Conservation (phyloP, 1,140 invertebrate species). For the Carcinoscorpius rotundicauda region DNA sequence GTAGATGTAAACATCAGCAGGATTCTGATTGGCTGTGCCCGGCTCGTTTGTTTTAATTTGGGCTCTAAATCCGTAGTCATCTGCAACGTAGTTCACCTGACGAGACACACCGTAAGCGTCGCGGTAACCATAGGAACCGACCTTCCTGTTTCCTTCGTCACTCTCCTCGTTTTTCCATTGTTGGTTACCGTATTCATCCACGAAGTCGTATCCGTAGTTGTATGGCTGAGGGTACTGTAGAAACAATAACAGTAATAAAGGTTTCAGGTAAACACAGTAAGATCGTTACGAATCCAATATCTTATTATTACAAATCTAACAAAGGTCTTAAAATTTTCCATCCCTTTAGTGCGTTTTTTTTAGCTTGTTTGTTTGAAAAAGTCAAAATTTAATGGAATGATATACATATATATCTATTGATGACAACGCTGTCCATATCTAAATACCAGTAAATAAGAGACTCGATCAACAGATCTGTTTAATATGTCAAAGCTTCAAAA, state of each 20-base stretch:
- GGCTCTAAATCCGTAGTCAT: constrained; percentile 15
- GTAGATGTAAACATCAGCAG: constrained; percentile 24
- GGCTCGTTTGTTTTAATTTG: constrained; percentile 22
- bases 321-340: too few relatives aligned
- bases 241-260: background rate
- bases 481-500: too few relatives aligned
- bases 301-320: too few relatives aligned
- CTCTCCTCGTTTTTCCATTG: constrained; percentile 19
- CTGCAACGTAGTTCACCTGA: constrained; percentile 19
- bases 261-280: too few relatives aligned
- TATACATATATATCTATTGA: too few relatives aligned
- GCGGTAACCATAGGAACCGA: constrained; percentile 16
- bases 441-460: too few relatives aligned
- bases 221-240: constrained; percentile 20
- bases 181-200: constrained; percentile 19
- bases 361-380: too few relatives aligned
- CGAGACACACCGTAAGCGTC: constrained; percentile 15
- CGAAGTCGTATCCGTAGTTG: constrained; percentile 18
- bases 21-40: constrained; percentile 30
- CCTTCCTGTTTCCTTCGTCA: constrained; percentile 18
- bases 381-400: too few relatives aligned
- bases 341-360: too few relatives aligned
- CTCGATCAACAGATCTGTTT: too few relatives aligned
- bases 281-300: too few relatives aligned
- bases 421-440: too few relatives aligned